phyloP scores from a whole-genome alignment of 2,113 vertebrate genomes.

The Saimiri boliviensis region DNA sequence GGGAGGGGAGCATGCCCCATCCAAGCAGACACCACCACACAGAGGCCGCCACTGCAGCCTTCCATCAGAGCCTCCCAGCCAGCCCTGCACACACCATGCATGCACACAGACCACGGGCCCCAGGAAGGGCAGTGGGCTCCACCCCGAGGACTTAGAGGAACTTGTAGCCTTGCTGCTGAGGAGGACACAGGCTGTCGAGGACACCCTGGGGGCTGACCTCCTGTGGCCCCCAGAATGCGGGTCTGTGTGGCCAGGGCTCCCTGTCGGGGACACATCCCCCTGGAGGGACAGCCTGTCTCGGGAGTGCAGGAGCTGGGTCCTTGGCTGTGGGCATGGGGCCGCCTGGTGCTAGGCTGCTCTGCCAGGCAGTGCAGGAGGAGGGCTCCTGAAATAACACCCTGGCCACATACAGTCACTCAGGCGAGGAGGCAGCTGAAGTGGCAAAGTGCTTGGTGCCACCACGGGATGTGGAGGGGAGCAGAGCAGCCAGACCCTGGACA shows the following conservation, averaged over 20 bases:
- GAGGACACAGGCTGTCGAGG: neutral
- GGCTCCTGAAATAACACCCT: neutral
- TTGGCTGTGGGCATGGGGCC: too few species aligned
- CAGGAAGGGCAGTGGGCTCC: conserved; percentile 81
- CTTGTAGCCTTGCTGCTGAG: conserved; percentile 85
- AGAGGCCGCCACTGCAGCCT: too few species aligned
- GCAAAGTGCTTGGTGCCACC: neutral
- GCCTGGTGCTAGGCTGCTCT: neutral
- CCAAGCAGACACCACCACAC: too few species aligned
- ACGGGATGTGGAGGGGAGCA: neutral
- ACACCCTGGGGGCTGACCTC: too few species aligned
- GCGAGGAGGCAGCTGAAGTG: neutral
- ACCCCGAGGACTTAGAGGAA: conserved; percentile 88
- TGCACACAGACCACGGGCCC: conserved; percentile 72
- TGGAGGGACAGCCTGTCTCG: neutral
- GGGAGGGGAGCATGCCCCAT: neutral
- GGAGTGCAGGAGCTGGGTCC: neutral
- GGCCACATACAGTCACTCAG: rapidly evolving
- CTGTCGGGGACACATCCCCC: neutral
- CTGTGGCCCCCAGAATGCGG: neutral
- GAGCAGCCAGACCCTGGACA: neutral
- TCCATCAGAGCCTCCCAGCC: too few species aligned
- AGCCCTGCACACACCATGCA: neutral
- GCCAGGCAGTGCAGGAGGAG: neutral
- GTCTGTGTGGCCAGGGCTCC: neutral